Base-by-base conservation (phyloP, 2,113 vertebrate species). In the Apaloderma vittatum region DNA sequence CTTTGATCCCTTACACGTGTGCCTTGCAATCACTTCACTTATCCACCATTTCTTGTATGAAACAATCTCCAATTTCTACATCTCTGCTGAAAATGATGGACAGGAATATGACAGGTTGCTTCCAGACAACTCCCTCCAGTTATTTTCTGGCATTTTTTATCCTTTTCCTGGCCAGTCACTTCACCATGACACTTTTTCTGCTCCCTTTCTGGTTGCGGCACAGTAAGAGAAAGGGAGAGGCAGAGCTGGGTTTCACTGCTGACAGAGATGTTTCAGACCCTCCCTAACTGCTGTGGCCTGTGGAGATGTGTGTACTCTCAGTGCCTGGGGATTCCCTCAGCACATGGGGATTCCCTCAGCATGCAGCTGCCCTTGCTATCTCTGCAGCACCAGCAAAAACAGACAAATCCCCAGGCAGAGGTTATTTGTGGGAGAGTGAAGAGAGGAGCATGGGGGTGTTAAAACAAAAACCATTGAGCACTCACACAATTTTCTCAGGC, bases 281-380 rank as follows among this genome's bases (percentile, higher is more conserved):
- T 78, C 36, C 9, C 29, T 24, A 11, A 21, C 55, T 43, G 43
- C 46, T 21, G 1, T 22, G 26, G 5, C 5, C 1, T 3, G 34
- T 59, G 15, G 37, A 32, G 37, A n/a, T 1, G 6, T 40, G 12
- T 30, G 22, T 3, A 32, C 0, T 2, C 40, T 27, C 49, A 3
- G 19, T 3, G 11, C 9, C 0, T 1, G 29, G 29, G 29, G 36
- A 24, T 36, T 40, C 12, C 4, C 4, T 52, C 16, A 11, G 57
- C 1, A 0, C 11, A 1, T 1, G 29, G 29, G 29, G 36, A 24
- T 36, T 40, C 12, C 4, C 4, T 52, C 16, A 11, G 62, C 1
- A 0, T 52, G 22, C 1, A 0, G 49, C 49, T 8, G 2, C 30
- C 59, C 30, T 24, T 27, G 12, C 22, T 52, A 14, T 13, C n/a